Percentiles rank a stretch among this genome's conserved stretches.
Evolutionary conservation across 2,888 invertebrate genomes (phyloP).

Genomic region (Drosophila nr. perissopoda): DNA sequence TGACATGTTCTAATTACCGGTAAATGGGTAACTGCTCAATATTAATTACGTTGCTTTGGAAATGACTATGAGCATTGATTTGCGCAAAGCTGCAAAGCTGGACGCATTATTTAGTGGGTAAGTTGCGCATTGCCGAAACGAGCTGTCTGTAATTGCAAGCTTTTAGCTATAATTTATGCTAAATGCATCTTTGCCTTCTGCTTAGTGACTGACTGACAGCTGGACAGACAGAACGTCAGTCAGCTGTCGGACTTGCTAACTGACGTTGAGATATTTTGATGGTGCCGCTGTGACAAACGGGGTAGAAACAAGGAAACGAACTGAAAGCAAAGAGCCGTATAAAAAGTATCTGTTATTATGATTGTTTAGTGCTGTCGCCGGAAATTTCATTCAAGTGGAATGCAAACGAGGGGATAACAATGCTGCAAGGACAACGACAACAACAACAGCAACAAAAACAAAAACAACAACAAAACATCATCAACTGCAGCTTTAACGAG

Average conservation of each 20-base stretch:
- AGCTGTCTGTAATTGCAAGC: conserved; percentile 34
- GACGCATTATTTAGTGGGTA: conserved; percentile 5
- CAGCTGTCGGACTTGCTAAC: conserved; percentile 46
- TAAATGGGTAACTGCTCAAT: conserved; percentile 31
- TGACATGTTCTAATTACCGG: conserved; percentile 16
- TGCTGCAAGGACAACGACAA: conserved; percentile 44
- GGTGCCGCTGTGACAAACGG: conserved; percentile 22
- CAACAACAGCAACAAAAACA: conserved; percentile 23
- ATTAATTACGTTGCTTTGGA: conserved; percentile 40
- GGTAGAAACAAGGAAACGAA: conserved; percentile 19
- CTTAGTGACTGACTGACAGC: background rate
- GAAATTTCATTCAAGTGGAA: conserved; percentile 78
- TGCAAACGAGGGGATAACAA: conserved; percentile 24
- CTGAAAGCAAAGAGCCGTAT: conserved; percentile 45
- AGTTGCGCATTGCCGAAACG: conserved; percentile 1
- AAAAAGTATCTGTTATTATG: conserved; percentile 77
- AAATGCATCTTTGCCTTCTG: conserved; percentile 15
- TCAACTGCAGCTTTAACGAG: conserved; percentile 50
- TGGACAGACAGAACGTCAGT: background rate
- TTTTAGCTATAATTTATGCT: conserved; percentile 34
- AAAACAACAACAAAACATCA: background rate
- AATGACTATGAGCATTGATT: conserved; percentile 38
- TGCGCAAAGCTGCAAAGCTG: background rate
- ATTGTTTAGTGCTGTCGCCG: conserved; percentile 81
- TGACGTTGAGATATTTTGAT: conserved; percentile 55